Percentiles rank a stretch among this genome's conserved stretches.
These are phyloP conservation scores for Pyrochroa serraticornis DNA, from an alignment of 2,888 invertebrate genomes.

Conservation along the genomic window DNA sequence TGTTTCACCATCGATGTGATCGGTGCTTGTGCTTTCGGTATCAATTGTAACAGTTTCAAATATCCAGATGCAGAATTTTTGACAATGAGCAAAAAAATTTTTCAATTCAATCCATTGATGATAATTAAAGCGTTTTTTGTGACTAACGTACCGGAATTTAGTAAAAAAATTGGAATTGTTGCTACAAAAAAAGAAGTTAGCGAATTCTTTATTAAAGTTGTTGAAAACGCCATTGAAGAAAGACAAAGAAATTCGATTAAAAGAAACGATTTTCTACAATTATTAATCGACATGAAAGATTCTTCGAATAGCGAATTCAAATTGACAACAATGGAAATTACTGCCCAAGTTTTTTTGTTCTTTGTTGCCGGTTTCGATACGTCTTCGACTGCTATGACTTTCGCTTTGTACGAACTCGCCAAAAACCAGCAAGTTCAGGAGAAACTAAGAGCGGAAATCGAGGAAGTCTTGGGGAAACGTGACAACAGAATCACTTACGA, in stretches of 20 bases:
- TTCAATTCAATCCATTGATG: slow-evolving; percentile 38
- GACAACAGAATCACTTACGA: slow-evolving; percentile 55
- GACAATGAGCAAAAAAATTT: slow-evolving; percentile 46
- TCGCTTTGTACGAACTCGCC: slow-evolving; percentile 63
- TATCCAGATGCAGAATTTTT: slow-evolving; percentile 53
- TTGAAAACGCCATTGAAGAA: slow-evolving; percentile 42
- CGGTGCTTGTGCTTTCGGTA: slow-evolving; percentile 65
- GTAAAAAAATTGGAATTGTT: slow-evolving; percentile 26
- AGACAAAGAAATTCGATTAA: slow-evolving; percentile 39
- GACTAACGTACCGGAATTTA: slow-evolving; percentile 32
- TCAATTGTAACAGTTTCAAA: slow-evolving; percentile 63
- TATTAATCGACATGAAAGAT: slow-evolving; percentile 40
- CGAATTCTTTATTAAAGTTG: slow-evolving; percentile 43
- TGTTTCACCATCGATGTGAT: slow-evolving; percentile 66
- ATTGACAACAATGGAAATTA: slow-evolving; percentile 40
- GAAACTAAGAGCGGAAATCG: slow-evolving; percentile 55
- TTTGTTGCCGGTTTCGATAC: slow-evolving; percentile 68
- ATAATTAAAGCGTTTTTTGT: slow-evolving; percentile 25
- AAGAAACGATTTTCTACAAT: slow-evolving; percentile 42
- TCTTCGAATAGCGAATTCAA: slow-evolving; percentile 25
- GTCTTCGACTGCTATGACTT: slow-evolving; percentile 64
- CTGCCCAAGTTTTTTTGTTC: slow-evolving; percentile 65
- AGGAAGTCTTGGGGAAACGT: slow-evolving; percentile 43
- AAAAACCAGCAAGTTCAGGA: slow-evolving; percentile 56
- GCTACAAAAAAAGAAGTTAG: slow-evolving; percentile 36